These are phyloP conservation scores for Timandra comae DNA, from an alignment of 2,888 invertebrate species.

Conservation along the genomic window DNA sequence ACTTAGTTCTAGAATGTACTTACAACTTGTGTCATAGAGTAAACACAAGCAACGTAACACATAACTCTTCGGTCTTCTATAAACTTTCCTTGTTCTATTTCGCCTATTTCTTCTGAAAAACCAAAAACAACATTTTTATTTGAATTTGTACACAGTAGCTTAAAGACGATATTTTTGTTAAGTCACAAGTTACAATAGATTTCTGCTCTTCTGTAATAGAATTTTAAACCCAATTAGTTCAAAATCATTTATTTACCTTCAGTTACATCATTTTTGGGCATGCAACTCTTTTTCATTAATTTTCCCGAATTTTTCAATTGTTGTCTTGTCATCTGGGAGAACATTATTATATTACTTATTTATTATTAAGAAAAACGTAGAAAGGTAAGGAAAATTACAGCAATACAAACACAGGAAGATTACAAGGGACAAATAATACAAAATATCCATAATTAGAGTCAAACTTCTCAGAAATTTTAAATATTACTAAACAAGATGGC, in stretches of 20 bases:
- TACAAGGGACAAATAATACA: too few relatives aligned
- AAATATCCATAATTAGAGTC: too few relatives aligned
- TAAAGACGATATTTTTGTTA: too few relatives aligned
- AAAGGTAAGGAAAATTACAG: conserved; percentile 23
- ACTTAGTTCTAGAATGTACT: conserved; percentile 25
- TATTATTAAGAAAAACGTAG: too few relatives aligned
- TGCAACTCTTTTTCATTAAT: conserved; percentile 79
- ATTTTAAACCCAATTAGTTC: too few relatives aligned
- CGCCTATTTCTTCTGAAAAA: conserved; percentile 54
- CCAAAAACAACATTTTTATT: too few relatives aligned
- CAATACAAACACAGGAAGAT: conserved; percentile 22
- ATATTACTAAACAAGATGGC: too few relatives aligned
- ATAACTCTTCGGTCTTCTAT: conserved; percentile 58
- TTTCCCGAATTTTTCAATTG: conserved; percentile 80
- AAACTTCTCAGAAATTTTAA: too few relatives aligned
- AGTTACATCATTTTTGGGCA: conserved; percentile 78
- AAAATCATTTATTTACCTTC: conserved; percentile 74
- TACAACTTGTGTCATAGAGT: conserved; percentile 56
- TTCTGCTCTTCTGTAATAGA: too few relatives aligned
- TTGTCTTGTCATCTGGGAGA: conserved; percentile 67
- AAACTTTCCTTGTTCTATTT: conserved; percentile 61
- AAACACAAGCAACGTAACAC: conserved; percentile 65
- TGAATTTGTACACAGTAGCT: too few relatives aligned
- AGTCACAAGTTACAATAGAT: too few relatives aligned
- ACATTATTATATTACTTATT: too few relatives aligned